Conservation (phyloP, 2,888 invertebrate genomes). For the Lasioglossum lativentre region DNA sequence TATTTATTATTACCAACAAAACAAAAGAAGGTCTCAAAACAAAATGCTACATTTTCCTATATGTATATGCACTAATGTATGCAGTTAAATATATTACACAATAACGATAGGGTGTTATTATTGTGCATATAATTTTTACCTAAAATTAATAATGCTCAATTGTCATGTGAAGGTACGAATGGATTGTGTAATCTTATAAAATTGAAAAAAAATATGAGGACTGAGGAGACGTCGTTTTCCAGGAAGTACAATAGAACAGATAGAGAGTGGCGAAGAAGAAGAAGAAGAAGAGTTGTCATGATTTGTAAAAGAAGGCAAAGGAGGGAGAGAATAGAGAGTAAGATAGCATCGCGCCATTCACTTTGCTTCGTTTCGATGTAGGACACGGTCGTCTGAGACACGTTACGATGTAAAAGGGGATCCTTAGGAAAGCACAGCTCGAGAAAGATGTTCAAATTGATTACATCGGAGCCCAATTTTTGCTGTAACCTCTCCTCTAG, state of each 20-base stretch:
- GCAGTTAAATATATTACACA: too few relatives aligned
- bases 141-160: neutral
- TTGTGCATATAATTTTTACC: too few relatives aligned
- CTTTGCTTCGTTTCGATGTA: slow-evolving; percentile 70
- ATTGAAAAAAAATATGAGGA: neutral
- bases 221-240: neutral
- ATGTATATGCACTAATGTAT: neutral
- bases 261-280: neutral
- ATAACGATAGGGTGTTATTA: neutral
- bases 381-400: slow-evolving; percentile 78
- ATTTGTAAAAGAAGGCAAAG: slow-evolving; percentile 2
- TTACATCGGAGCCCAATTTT: slow-evolving; percentile 30
- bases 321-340: slow-evolving; percentile 30
- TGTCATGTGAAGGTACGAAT: neutral
- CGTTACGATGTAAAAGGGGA: slow-evolving; percentile 76
- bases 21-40: neutral
- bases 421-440: slow-evolving; percentile 69
- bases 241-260: neutral
- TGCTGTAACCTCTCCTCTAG: neutral
- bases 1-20: neutral
- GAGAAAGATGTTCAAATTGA: slow-evolving; percentile 8
- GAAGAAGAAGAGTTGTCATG: slow-evolving; percentile 7
- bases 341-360: slow-evolving; percentile 64
- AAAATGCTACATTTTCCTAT: neutral
- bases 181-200: neutral